Evolutionary conservation across 2,888 invertebrate species (phyloP).

Genomic region (Sinotaia quadrata): DNA sequence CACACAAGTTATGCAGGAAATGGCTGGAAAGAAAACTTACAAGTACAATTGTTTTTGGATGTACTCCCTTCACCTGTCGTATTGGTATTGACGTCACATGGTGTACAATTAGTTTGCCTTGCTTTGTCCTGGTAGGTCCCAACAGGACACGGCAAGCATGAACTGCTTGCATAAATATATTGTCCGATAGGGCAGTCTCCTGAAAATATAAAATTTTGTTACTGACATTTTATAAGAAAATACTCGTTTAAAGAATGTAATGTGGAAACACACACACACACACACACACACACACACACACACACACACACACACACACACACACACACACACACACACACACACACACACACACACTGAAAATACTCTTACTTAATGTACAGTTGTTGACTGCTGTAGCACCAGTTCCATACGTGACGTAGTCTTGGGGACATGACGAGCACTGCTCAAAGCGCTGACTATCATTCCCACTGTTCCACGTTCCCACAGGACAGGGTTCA

Average conservation of each 20-base stretch:
- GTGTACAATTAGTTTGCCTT: conserved; percentile 26
- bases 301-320: background rate
- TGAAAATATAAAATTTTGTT: conserved; percentile 17
- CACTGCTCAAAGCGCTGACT: conserved; percentile 42
- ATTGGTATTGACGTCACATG: conserved; percentile 33
- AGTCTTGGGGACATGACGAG: conserved; percentile 33
- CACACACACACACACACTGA: too few species aligned
- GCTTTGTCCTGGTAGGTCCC: conserved; percentile 38
- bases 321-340: too few species aligned
- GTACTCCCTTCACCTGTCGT: conserved; percentile 10
- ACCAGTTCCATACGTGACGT: conserved; percentile 35
- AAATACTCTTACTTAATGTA: conserved; percentile 44
- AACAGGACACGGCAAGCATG: conserved; percentile 35
- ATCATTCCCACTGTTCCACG: conserved; percentile 42
- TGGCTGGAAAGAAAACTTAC: too few species aligned
- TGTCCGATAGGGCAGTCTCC: conserved; percentile 39
- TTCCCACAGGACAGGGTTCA: conserved; percentile 38
- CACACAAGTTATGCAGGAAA: too few species aligned
- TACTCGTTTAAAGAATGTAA: too few species aligned
- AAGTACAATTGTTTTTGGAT: conserved; percentile 23
- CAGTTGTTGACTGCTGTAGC: conserved; percentile 34
- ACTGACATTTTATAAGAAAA: too few species aligned
- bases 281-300: background rate
- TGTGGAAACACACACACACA: background rate
- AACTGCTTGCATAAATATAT: conserved; percentile 5